phyloP scores from a whole-genome alignment of 2,113 vertebrate species.

The Axis porcinus region DNA sequence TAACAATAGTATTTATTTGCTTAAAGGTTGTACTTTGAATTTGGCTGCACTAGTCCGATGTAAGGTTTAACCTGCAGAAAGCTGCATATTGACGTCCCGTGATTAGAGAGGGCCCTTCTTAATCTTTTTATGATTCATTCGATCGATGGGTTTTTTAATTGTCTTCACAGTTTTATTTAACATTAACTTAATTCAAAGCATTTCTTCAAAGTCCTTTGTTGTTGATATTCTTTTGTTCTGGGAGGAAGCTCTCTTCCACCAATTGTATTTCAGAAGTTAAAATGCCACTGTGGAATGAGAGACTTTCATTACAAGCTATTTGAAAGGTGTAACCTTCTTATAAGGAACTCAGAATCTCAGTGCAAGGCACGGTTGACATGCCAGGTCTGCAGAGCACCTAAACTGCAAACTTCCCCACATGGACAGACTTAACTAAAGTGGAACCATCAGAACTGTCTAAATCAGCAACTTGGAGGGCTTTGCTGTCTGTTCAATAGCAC shows the following conservation, averaged over 20 bases:
- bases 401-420: neutral
- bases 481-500: neutral
- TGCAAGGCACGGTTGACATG: neutral
- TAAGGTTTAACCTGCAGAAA: neutral
- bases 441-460: neutral
- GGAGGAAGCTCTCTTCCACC: conserved; percentile 14
- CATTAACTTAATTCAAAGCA: conserved; percentile 38
- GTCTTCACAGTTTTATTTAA: neutral
- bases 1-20: neutral
- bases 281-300: neutral
- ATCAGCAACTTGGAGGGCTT: neutral
- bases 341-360: neutral
- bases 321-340: conserved; percentile 14
- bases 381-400: neutral
- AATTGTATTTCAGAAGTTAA: conserved; percentile 14
- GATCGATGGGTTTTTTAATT: neutral
- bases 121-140: fast-evolving
- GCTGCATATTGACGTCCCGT: neutral
- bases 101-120: neutral
- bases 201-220: conserved; percentile 20
- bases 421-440: neutral
- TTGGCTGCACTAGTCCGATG: neutral
- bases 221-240: conserved; percentile 30
- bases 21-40: neutral
- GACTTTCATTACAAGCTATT: conserved; percentile 29